Base-by-base conservation (phyloP, 1,140 invertebrate genomes). In the Limonius californicus region DNA sequence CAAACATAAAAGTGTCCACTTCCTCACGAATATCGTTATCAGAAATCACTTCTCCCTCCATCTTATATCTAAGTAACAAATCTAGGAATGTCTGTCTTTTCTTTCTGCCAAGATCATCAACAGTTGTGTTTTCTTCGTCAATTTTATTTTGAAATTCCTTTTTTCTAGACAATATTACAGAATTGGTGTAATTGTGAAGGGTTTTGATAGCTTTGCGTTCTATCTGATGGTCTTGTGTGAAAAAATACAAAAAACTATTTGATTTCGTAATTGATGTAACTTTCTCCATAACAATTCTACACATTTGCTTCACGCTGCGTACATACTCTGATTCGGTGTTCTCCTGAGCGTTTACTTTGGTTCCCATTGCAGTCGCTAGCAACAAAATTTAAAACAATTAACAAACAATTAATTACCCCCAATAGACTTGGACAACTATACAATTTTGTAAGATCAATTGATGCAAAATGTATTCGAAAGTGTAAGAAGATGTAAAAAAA, bases 1-100 rank as follows among this genome's bases (percentile, higher is more conserved):
- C 88, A 73, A 89, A 89, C 83, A 89, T 87, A 67, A 90, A 90
- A 0, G 88, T 90, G 63, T 88, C 84, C 1, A 89, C 87, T 79
- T 89, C 86, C 76, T 89, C 85, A 54, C 83, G 75, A n/a, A 93
- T 86, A 66, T 88, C 87, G 8, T 81, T 75, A 67, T 88, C 79
- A 11, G 79, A 82, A 39, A 91, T 78, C 30, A 75, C 74, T 32
- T 76, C 71, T 3, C 81, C 84, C 64, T 84, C 79, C 7, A 83
- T 73, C 57, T 81, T 81, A 39, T 82, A 79, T 67, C 87, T 77
- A 3, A 94, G 76, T 7, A 94, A 72, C 42, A 92, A 75, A 78
- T 94, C 91, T 67, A 94, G 77, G 74, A 94, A 90, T 6, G 89
- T 88, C 57, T 87, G 76, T 65, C 84, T 81, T 47, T 87, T 86